A percentile compares a stretch with the other conserved stretches of the same genome.
Conservation (phyloP, 2,113 vertebrate genomes). For the Corvus cornix region DNA sequence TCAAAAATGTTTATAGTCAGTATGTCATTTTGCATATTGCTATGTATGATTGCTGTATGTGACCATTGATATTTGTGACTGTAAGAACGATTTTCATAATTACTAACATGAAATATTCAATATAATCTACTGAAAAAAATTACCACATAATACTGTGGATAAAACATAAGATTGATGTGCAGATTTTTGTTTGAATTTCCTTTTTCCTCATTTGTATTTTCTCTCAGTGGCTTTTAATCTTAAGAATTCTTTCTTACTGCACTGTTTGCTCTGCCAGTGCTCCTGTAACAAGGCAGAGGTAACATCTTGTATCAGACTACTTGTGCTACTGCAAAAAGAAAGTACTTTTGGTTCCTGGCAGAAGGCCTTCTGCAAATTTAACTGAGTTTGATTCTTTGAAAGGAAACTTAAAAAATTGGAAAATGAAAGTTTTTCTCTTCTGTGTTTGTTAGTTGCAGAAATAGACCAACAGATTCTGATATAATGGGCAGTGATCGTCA, state of each 20-base stretch:
- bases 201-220: neutral
- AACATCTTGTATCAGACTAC: neutral
- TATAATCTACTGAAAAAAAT: neutral
- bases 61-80: neutral
- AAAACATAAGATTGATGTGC: neutral
- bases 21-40: neutral
- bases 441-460: constrained; percentile 78
- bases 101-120: neutral
- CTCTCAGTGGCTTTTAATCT: neutral
- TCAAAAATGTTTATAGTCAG: neutral
- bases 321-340: neutral
- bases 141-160: neutral
- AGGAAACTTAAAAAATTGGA: neutral
- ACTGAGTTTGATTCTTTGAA: neutral
- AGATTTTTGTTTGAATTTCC: neutral
- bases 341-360: neutral
- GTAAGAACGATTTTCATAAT: neutral
- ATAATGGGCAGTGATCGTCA: constrained; percentile 83
- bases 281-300: neutral
- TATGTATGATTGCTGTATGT: neutral
- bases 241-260: neutral
- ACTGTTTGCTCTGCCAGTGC: neutral
- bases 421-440: neutral
- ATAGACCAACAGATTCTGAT: constrained; percentile 75
- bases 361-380: neutral